These are phyloP conservation scores for Bombus difficillimus DNA, from an alignment of 1,140 invertebrate species.

Conservation along the genomic window DNA sequence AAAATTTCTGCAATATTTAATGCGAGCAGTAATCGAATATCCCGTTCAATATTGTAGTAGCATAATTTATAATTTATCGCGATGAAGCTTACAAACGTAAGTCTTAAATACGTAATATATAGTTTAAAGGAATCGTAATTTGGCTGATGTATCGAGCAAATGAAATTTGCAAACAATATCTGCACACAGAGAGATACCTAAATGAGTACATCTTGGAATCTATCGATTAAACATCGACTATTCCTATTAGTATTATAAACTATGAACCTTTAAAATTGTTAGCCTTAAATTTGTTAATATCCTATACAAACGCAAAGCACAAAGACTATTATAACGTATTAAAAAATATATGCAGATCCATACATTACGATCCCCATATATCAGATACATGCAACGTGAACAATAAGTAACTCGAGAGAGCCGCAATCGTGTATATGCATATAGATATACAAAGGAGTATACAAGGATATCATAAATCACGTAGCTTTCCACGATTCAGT, in stretches of 20 bases:
- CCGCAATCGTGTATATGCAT: neutral
- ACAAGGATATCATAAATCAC: neutral
- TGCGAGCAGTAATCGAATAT: neutral
- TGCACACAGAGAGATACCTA: too few species aligned
- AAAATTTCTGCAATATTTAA: neutral
- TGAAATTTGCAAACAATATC: too few species aligned
- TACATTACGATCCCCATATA: neutral
- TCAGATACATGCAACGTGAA: too few species aligned
- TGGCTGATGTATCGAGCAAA: too few species aligned
- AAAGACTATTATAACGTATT: neutral
- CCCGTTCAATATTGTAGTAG: constrained; percentile 3
- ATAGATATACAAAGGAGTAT: neutral
- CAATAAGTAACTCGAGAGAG: neutral
- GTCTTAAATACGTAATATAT: neutral
- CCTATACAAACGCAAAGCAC: neutral
- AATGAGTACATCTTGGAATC: too few species aligned
- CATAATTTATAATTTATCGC: neutral
- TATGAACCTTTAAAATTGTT: too few species aligned
- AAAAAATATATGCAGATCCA: neutral
- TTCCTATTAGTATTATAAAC: too few species aligned
- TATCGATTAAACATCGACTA: too few species aligned
- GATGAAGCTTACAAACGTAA: neutral
- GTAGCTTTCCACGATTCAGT: neutral
- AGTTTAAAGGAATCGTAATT: too few species aligned
- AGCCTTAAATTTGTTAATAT: too few species aligned